These are phyloP conservation scores for Sylvilagus bachmani DNA, from an alignment of 2,113 vertebrate genomes.

Conservation along the genomic window DNA sequence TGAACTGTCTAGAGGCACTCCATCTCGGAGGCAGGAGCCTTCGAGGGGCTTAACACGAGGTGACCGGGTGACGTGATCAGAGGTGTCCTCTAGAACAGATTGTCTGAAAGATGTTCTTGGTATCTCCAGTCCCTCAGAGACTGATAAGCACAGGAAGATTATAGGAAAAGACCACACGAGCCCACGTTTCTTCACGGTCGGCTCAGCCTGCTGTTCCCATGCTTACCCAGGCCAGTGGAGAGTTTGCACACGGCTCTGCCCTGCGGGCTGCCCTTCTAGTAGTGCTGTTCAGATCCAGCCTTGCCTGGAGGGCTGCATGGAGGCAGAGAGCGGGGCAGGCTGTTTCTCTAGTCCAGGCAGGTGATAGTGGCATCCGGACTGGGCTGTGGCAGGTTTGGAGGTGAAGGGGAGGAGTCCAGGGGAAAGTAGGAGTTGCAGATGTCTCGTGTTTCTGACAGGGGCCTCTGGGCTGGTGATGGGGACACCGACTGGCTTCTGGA, in stretches of 20 bases:
- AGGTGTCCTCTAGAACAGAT: neutral
- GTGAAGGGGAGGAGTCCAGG: neutral
- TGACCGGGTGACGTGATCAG: neutral
- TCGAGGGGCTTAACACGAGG: neutral
- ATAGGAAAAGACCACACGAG: conserved; percentile 40
- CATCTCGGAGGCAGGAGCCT: neutral
- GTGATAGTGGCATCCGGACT: neutral
- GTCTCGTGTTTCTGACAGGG: neutral
- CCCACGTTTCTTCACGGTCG: neutral
- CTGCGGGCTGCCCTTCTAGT: neutral
- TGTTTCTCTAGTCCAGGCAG: conserved; percentile 3
- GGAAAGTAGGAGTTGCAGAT: conserved; percentile 31
- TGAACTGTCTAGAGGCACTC: neutral
- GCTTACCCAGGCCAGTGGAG: neutral
- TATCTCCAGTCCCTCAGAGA: neutral
- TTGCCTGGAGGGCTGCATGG: neutral
- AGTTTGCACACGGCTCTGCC: neutral
- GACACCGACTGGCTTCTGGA: neutral
- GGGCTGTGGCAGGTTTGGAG: neutral
- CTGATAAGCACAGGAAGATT: conserved; percentile 14
- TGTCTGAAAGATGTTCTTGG: neutral
- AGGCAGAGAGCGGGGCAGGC: neutral
- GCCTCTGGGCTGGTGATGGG: too few relatives aligned
- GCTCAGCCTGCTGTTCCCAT: conserved; percentile 20
- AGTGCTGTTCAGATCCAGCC: neutral